Conservation (phyloP, 2,797 vertebrate genomes). For the Antrozous pallidus region DNA sequence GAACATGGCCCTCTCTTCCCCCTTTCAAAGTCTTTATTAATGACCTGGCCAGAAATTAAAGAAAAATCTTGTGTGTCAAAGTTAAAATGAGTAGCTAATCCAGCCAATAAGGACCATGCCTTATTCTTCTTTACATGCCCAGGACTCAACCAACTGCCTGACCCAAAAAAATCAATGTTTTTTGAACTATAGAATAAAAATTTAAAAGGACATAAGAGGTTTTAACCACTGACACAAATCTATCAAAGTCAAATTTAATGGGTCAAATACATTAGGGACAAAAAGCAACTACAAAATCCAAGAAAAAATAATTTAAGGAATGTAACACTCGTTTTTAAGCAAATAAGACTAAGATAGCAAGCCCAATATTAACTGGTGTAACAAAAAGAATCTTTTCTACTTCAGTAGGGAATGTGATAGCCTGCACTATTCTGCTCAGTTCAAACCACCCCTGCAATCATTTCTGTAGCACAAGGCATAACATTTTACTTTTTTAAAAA, state of each 20-base stretch:
- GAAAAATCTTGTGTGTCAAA: slow-evolving; percentile 19
- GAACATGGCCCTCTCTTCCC: background rate
- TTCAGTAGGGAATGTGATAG: background rate
- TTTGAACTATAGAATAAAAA: background rate
- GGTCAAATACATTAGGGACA: background rate
- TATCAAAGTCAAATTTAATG: background rate
- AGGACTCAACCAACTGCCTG: background rate
- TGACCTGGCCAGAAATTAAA: slow-evolving; percentile 29
- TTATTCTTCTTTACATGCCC: background rate
- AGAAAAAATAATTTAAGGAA: slow-evolving; percentile 3
- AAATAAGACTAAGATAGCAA: slow-evolving; percentile 15
- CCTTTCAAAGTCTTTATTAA: slow-evolving; percentile 30
- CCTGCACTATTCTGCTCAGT: background rate
- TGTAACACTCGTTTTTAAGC: background rate
- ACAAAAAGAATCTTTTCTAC: background rate
- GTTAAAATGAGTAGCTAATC: slow-evolving; percentile 5
- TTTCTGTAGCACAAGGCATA: background rate
- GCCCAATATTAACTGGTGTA: background rate
- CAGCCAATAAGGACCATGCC: background rate
- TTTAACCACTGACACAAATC: slow-evolving; percentile 13
- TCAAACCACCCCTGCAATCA: background rate
- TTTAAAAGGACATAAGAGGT: background rate
- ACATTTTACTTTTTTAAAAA: no score
- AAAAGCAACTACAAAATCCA: background rate
- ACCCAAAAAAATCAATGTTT: background rate